phyloP scores from a whole-genome alignment of 2,888 invertebrate genomes.

The Cremastinae sp. region DNA sequence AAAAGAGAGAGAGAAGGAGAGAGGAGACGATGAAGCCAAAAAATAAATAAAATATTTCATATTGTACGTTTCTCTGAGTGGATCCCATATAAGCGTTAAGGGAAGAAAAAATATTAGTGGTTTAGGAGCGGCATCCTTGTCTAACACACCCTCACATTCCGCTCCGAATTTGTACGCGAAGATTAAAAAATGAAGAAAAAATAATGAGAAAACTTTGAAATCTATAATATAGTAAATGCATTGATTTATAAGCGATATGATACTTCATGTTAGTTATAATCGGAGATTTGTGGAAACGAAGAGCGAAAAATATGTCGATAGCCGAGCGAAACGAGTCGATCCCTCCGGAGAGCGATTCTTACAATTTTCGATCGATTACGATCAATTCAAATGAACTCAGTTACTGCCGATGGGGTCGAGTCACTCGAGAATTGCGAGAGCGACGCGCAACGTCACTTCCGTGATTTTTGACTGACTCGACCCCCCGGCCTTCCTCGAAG shows the following conservation, averaged over 20 bases:
- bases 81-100: conserved; percentile 34
- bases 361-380: too few relatives aligned
- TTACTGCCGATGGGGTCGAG: too few relatives aligned
- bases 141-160: conserved; percentile 29
- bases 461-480: conserved; percentile 11
- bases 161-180: conserved; percentile 53
- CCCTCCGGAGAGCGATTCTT: conserved; percentile 30
- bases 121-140: conserved; percentile 38
- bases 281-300: conserved; percentile 2
- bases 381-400: too few relatives aligned
- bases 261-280: conserved; percentile 29
- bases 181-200: conserved; percentile 33
- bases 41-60: conserved; percentile 53
- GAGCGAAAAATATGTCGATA: conserved; percentile 5
- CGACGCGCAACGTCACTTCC: not conserved
- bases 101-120: conserved; percentile 17
- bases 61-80: conserved; percentile 45
- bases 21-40: conserved; percentile 21
- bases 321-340: conserved; percentile 29
- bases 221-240: conserved; percentile 26
- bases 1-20: conserved; percentile 16
- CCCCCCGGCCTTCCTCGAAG: not conserved
- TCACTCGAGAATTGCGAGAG: too few relatives aligned
- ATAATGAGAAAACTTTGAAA: conserved; percentile 4
- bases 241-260: conserved; percentile 44